Percentiles rank a stretch among this genome's conserved stretches.
phyloP scores from a whole-genome alignment of 2,797 vertebrate species.

The Columba guinea region DNA sequence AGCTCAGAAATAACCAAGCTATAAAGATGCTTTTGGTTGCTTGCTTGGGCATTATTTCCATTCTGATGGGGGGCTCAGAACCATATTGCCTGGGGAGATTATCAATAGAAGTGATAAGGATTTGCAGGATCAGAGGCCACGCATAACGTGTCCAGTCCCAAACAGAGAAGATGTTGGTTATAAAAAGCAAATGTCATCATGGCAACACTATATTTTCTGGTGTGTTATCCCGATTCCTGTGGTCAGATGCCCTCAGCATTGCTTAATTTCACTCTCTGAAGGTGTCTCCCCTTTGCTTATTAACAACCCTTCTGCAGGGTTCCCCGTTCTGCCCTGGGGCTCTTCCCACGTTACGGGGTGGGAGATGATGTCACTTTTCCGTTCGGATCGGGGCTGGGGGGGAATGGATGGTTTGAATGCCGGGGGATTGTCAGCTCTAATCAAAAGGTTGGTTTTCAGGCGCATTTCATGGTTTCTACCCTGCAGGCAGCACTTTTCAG shows the following conservation, averaged over 20 bases:
- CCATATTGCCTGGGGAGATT: background rate
- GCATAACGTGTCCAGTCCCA: background rate
- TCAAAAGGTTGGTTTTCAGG: slow-evolving; percentile 66
- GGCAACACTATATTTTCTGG: fast-evolving
- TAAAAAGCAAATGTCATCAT: background rate
- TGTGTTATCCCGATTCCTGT: fast-evolving
- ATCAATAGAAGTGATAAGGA: background rate
- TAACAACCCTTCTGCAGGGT: background rate
- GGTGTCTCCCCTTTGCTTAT: background rate
- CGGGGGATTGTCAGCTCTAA: slow-evolving; percentile 39
- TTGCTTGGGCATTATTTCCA: background rate
- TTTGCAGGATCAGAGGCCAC: background rate
- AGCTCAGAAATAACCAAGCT: background rate
- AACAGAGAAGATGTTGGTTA: background rate
- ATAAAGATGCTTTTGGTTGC: background rate
- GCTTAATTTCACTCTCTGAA: background rate
- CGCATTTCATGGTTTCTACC: slow-evolving; percentile 61
- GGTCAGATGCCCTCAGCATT: background rate
- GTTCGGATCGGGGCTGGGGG: background rate
- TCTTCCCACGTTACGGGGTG: background rate
- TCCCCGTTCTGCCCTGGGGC: background rate
- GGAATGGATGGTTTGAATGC: background rate
- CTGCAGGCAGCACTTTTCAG: slow-evolving; percentile 54
- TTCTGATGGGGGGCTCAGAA: background rate
- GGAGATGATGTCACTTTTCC: slow-evolving; percentile 46